phyloP scores from a whole-genome alignment of 2,113 vertebrate genomes.

The Dunckerocampus dactyliophorus region DNA sequence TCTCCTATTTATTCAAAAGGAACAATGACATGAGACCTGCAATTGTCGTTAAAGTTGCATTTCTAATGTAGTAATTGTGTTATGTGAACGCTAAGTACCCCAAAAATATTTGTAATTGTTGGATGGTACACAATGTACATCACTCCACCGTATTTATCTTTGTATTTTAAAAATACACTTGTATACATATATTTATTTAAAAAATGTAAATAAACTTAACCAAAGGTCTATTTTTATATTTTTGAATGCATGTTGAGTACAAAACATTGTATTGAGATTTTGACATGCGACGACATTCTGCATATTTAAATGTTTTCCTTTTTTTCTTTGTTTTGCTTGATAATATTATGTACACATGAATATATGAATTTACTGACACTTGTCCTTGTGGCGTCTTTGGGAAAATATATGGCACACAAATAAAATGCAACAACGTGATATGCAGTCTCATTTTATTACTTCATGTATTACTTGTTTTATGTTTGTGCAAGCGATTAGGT shows the following conservation, averaged over 20 bases:
- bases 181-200: slow-evolving; percentile 99
- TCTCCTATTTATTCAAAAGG: neutral
- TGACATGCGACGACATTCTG: slow-evolving; percentile 70
- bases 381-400: slow-evolving; percentile 56
- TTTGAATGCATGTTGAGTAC: slow-evolving; percentile 75
- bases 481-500: too few relatives aligned
- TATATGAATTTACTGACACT: slow-evolving; percentile 46
- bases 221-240: slow-evolving; percentile 98
- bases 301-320: slow-evolving; percentile 72
- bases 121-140: slow-evolving; percentile 88
- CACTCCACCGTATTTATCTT: slow-evolving; percentile 98
- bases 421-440: slow-evolving; percentile 29
- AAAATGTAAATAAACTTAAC: slow-evolving; percentile 81
- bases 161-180: slow-evolving; percentile 99
- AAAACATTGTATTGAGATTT: slow-evolving; percentile 66
- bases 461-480: neutral
- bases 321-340: slow-evolving; percentile 46
- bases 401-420: slow-evolving; percentile 35
- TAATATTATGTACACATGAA: neutral
- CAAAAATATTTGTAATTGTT: slow-evolving; percentile 89
- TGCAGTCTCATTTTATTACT: neutral
- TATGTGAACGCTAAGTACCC: slow-evolving; percentile 98
- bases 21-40: slow-evolving; percentile 73
- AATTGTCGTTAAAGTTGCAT: slow-evolving; percentile 87
- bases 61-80: slow-evolving; percentile 90